Base-by-base conservation (phyloP, 2,797 vertebrate species). In the Peromyscus eremicus region DNA sequence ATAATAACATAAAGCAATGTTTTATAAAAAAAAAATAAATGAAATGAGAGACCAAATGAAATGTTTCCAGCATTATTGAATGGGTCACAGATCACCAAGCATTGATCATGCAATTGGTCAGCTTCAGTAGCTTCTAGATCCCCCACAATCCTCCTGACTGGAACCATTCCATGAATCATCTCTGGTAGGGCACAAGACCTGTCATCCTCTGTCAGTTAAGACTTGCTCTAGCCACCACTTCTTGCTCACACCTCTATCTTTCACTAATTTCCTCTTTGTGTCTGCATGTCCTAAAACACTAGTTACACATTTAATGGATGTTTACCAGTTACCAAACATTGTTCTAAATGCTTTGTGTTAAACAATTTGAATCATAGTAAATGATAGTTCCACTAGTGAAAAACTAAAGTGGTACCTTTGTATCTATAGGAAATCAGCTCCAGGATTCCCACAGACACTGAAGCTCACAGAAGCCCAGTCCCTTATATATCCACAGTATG, bases 1-100 rank as follows among this genome's bases (percentile, higher is more conserved):
- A 84, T 84, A 49, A 92, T 70, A 81, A 68, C 6, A 91, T 83
- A 96, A 93, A 84, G 82, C 29, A 77, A 62, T 19, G 52, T 5
- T n/a, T 77, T 95, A 55, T 32, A 40, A 62, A 49, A 60, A 49
- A 60, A n/a, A 89, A 79, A 49, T 90, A 29, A 94, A 70, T 80
- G 57, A 49, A 82, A 83, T 84, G 16, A 89, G 90, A 91, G 9
- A 2, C 29, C 25, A 87, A 55, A 34, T 19, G 34, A 92, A 93
- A 43, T 17, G 8, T 70, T 32, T 32, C 46, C 25, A 34, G 9
- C 49, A 23, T 68, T 73, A 40, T 80, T 90, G 52, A 75, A 17
- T 43, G 88, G 23, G 5, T 8, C 29, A 62, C 11, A 43, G 16
- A 76, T 13, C 37, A 60, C 10, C 73, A 3, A 4, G 29, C 4